Evolutionary conservation across 2,797 vertebrate genomes (phyloP).

Genomic region (Holocentrus rufus): DNA sequence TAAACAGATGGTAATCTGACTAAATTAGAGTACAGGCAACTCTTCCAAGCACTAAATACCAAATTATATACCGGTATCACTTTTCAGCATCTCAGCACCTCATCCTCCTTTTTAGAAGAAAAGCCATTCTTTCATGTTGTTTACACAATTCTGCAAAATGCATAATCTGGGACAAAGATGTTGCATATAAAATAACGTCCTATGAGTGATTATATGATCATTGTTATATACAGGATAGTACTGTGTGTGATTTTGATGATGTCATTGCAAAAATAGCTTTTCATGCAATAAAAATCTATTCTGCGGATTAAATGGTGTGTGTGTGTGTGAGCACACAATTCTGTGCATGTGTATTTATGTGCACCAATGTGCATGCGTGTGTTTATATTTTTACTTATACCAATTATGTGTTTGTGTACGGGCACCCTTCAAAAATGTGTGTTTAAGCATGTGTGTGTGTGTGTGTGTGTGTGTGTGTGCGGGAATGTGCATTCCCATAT

Average conservation of each 20-base stretch:
- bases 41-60: constrained; percentile 66
- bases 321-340: no score
- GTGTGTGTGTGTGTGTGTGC: constrained; percentile 29
- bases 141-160: constrained; percentile 20
- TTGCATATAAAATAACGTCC: constrained; percentile 26
- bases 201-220: not conserved
- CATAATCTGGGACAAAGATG: constrained; percentile 21
- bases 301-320: no score
- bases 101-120: constrained; percentile 22
- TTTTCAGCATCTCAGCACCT: constrained; percentile 42
- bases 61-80: constrained; percentile 58
- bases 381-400: not conserved
- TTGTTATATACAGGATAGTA: not conserved
- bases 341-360: no score
- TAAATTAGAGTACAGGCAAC: constrained; percentile 70
- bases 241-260: no score
- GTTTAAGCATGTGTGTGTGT: constrained; percentile 15
- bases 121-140: constrained; percentile 48
- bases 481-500: constrained; percentile 16
- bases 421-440: not conserved
- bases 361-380: constrained; percentile 10
- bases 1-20: constrained; percentile 79
- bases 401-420: constrained; percentile 6
- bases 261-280: no score
- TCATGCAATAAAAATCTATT: no score